These are phyloP conservation scores for Choristoneura fumiferana DNA, from an alignment of 1,140 invertebrate species.

Conservation along the genomic window DNA sequence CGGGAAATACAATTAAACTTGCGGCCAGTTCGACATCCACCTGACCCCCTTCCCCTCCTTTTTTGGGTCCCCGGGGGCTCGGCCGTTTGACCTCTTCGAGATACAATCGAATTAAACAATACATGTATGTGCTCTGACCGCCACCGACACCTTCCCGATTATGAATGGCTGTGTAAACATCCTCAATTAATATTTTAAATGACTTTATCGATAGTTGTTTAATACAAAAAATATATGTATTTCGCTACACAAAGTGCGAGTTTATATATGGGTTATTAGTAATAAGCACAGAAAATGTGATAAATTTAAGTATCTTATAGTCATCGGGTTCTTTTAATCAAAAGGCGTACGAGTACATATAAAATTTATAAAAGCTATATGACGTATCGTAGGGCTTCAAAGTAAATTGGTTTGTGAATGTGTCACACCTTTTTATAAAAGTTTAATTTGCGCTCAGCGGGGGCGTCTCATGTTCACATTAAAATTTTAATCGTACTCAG, in stretches of 20 bases:
- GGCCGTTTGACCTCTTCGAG: slow-evolving; percentile 7
- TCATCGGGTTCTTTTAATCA: too few species aligned
- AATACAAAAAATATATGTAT: too few species aligned
- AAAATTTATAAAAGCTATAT: too few species aligned
- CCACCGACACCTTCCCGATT: not conserved
- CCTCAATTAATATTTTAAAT: not conserved
- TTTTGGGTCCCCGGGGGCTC: not conserved
- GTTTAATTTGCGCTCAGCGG: not conserved
- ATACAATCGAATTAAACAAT: slow-evolving; percentile 17
- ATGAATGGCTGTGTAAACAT: not conserved
- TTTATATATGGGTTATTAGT: not conserved
- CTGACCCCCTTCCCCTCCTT: not conserved
- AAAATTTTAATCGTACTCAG: slow-evolving; percentile 13
- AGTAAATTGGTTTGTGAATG: slow-evolving; percentile 8
- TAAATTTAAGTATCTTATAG: too few species aligned
- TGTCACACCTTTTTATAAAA: slow-evolving; percentile 18
- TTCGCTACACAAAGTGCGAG: too few species aligned
- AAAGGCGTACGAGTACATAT: too few species aligned
- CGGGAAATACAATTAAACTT: slow-evolving; percentile 28
- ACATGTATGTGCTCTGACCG: not conserved
- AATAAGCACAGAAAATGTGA: not conserved
- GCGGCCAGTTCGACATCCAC: slow-evolving; percentile 21
- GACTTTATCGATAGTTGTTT: too few species aligned
- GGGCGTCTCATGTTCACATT: slow-evolving; percentile 4
- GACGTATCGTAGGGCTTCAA: not conserved